phyloP scores from a whole-genome alignment of 2,113 vertebrate species.

The Dipodomys spectabilis region DNA sequence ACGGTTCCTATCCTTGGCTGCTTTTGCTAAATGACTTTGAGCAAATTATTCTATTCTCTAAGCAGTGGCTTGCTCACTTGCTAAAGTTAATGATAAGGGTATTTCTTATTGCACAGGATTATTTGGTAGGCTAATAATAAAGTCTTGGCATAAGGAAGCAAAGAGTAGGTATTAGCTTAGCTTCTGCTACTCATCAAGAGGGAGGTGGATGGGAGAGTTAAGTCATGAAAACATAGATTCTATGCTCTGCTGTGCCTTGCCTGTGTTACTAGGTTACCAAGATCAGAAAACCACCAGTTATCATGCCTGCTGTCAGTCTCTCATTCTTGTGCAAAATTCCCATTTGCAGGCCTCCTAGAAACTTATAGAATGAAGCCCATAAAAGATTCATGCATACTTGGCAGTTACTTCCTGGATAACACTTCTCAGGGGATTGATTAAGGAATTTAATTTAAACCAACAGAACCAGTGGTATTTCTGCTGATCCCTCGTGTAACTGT shows the following conservation, averaged over 20 bases:
- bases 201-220: neutral
- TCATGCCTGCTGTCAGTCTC: slow-evolving; percentile 55
- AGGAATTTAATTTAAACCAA: slow-evolving; percentile 83
- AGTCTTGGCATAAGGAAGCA: neutral
- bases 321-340: slow-evolving; percentile 71
- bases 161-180: slow-evolving; percentile 5
- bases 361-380: slow-evolving; percentile 67
- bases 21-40: neutral
- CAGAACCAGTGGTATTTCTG: slow-evolving; percentile 74
- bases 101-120: neutral
- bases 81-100: neutral
- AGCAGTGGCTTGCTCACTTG: neutral
- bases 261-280: slow-evolving; percentile 44
- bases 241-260: neutral
- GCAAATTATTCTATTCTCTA: neutral
- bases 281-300: slow-evolving; percentile 23
- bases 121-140: slow-evolving; percentile 4
- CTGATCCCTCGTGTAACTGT: slow-evolving; percentile 70
- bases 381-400: slow-evolving; percentile 74
- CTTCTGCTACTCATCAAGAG: neutral
- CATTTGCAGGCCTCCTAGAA: slow-evolving; percentile 67
- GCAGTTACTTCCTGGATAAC: slow-evolving; percentile 73
- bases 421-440: slow-evolving; percentile 82
- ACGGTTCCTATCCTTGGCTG: neutral
- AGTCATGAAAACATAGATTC: neutral